Percentiles rank a stretch among this genome's conserved stretches.
These are phyloP conservation scores for Remorina albescens DNA, from an alignment of 2,797 vertebrate species.

Conservation along the genomic window DNA sequence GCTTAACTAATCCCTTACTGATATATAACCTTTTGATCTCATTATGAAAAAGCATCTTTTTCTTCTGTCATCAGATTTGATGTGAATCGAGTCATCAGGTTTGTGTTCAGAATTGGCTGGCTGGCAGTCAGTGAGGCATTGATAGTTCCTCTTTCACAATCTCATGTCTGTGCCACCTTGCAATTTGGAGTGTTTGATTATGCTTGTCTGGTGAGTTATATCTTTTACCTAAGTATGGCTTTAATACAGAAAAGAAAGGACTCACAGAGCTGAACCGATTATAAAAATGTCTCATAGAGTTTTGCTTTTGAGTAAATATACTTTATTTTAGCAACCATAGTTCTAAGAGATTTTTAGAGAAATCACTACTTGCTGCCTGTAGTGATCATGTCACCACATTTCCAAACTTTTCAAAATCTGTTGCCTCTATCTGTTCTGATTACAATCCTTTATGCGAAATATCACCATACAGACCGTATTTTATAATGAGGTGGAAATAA, in stretches of 20 bases:
- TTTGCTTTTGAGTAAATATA: not conserved
- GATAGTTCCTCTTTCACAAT: not conserved
- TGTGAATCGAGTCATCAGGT: not conserved
- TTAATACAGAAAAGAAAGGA: not conserved
- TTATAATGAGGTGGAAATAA: constrained; percentile 14
- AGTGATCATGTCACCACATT: not conserved
- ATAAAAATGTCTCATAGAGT: not conserved
- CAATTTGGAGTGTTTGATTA: not conserved
- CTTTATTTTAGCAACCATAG: too few species aligned
- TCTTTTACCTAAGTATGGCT: not conserved
- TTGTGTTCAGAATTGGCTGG: not conserved
- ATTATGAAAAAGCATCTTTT: not conserved
- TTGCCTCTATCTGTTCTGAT: not conserved
- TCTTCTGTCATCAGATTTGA: not conserved
- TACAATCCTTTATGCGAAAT: not conserved
- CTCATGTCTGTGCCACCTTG: not conserved
- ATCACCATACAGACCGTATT: not conserved
- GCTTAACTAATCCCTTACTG: not conserved
- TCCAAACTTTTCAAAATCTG: constrained; percentile 1
- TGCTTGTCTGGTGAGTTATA: not conserved
- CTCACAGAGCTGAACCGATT: not conserved
- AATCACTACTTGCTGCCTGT: not conserved
- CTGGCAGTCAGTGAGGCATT: not conserved
- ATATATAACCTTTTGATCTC: not conserved
- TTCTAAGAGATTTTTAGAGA: too few species aligned